Evolutionary conservation across 1,140 invertebrate species (phyloP), one percentile per base, ranked within the genome.

Genomic region (Drosophila suzukii): DNA sequence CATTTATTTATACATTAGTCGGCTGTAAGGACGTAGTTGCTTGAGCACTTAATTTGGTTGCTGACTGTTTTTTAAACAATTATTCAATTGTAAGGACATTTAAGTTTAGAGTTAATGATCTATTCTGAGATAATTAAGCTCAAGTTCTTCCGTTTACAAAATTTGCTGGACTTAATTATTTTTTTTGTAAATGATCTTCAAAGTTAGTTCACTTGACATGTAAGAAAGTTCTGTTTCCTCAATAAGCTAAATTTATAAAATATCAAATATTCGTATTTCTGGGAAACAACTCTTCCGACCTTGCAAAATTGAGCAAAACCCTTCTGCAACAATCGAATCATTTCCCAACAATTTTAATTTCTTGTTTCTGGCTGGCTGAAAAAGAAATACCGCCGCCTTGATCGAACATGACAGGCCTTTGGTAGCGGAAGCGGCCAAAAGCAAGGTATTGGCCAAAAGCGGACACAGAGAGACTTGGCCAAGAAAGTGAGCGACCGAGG

Each of bases 401-500:
- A 67, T 81, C 60, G 75, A 56, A 59, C 60, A 61, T 78, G 70
- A 74, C 53, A 50, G 73, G 46, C 50, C 41, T 38, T 51, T 27
- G 49, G 61, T 53, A 79, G 72, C 81, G 75, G 79, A 82, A 82
- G 55, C 79, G 32, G 49, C 47, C 36, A 65, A 49, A 56, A 65
- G 58, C 46, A 53, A 59, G 27, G 54, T 71, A 61, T 81, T 78
- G 56, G 70, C 73, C 58, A 75, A 66, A 75, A 72, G 50, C 66
- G 57, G 61, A 75, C 59, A 49, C 65, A 59, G 47, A 67, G 66
- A 58, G 47, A 62, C 51, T 6, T 24, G 68, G 62, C 54, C 61
- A 79, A 84, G 72, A 84, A 84, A 83, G 81, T 80, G 20, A 75
- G 57, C 51, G 49, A 57, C 75, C 54, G 75, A 78, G 75, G 75